Conservation (phyloP, 2,113 vertebrate genomes). For the Ascaphus truei region DNA sequence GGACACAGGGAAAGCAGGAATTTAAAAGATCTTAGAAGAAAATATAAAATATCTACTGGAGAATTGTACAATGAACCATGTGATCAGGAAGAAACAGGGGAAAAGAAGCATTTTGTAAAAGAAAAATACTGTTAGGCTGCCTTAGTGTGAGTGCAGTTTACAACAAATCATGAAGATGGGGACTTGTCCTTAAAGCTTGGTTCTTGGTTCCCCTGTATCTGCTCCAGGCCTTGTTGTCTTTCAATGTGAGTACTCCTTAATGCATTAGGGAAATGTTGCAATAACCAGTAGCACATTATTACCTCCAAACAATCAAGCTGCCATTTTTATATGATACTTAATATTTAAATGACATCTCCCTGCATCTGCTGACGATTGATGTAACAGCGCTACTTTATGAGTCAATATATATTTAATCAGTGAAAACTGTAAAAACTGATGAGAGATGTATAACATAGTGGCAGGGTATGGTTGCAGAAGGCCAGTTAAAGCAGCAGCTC, state of each 20-base stretch:
- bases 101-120: too few relatives aligned
- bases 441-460: slow-evolving; percentile 69
- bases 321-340: slow-evolving; percentile 92
- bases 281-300: slow-evolving; percentile 67
- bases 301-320: slow-evolving; percentile 83
- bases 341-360: slow-evolving; percentile 84
- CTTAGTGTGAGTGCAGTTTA: background rate
- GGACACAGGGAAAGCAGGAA: too few relatives aligned
- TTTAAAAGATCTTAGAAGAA: too few relatives aligned
- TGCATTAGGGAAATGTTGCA: slow-evolving; percentile 57
- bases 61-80: too few relatives aligned
- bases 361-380: slow-evolving; percentile 84
- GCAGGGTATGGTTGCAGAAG: slow-evolving; percentile 36
- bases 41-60: too few relatives aligned
- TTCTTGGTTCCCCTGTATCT: background rate
- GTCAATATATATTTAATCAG: slow-evolving; percentile 90
- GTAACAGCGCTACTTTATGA: slow-evolving; percentile 85
- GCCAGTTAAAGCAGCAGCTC: slow-evolving; percentile 33
- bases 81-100: too few relatives aligned
- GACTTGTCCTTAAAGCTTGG: too few relatives aligned
- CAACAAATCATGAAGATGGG: too few relatives aligned
- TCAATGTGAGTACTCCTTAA: slow-evolving; percentile 45
- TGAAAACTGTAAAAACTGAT: slow-evolving; percentile 84
- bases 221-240: slow-evolving; percentile 30
- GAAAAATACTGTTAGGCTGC: too few relatives aligned